Percentiles rank a stretch among this genome's conserved stretches.
These are phyloP conservation scores for Phenganax subtilis DNA, from an alignment of 92 coral and sea anemone genomes.

Conservation along the genomic window DNA sequence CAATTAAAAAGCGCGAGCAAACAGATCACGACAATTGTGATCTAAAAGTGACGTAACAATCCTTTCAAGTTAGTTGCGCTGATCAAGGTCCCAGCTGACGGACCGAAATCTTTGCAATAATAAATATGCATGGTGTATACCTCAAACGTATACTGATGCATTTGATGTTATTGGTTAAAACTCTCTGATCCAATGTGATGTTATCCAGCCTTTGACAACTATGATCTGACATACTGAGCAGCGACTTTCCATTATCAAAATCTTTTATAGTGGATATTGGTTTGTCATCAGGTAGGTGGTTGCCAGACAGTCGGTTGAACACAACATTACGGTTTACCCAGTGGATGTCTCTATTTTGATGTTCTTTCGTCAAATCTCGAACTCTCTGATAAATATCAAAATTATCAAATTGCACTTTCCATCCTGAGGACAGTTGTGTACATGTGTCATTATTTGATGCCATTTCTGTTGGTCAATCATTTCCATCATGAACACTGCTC, in stretches of 20 bases:
- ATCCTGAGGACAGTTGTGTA: conserved; percentile 29
- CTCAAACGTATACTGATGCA: too few relatives aligned
- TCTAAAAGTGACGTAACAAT: too few relatives aligned
- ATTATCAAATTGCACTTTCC: neutral
- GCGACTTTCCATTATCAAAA: conserved; percentile 33
- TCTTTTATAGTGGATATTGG: conserved; percentile 20
- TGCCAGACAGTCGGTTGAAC: conserved; percentile 41
- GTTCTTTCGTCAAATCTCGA: conserved; percentile 34
- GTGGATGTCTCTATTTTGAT: conserved; percentile 27
- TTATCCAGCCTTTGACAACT: conserved; percentile 37
- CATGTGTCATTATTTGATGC: neutral
- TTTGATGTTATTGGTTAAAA: conserved; percentile 27
- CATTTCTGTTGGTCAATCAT: neutral
- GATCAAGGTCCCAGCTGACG: too few relatives aligned
- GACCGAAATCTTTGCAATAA: too few relatives aligned
- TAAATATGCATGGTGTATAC: too few relatives aligned
- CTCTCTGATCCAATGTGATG: conserved; percentile 27
- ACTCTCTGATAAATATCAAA: conserved; percentile 42
- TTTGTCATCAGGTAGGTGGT: conserved; percentile 48
- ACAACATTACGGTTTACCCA: conserved; percentile 21
- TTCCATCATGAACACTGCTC: neutral
- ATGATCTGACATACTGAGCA: conserved; percentile 39
- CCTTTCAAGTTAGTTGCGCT: too few relatives aligned
- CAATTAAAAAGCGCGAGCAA: too few relatives aligned
- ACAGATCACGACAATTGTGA: too few relatives aligned